Base-by-base conservation (phyloP, 2,113 vertebrate species). In the Cyanoramphus novaezelandiae region DNA sequence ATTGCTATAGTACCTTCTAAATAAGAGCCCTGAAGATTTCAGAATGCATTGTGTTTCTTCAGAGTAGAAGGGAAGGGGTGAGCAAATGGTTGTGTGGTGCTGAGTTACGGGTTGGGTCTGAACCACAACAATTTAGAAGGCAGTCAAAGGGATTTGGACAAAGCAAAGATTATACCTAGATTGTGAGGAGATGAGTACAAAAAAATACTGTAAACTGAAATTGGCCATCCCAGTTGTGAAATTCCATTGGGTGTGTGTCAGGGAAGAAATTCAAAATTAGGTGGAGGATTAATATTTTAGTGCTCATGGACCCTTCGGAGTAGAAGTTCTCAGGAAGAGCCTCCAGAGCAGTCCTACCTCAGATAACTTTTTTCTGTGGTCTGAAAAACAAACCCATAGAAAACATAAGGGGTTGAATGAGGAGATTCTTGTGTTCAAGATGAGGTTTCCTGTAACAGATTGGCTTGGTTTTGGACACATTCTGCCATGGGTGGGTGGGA, bases 401-500 rank as follows among this genome's bases (percentile, higher is more conserved):
- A 91, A 84, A 78, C 25, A 43, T 47, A 62, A 0, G 0, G 35
- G 33, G 28, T 50, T 68, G 65, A 87, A 25, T 64, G 55, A 70
- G 64, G 80, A 91, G 78, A 55, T 72, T 86, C 33, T 91, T 78
- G 21, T 89, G 43, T 78, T 96, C 62, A 59, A 60, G 77, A 59
- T 33, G 11, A 50, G 50, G 43, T 75, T 96, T 95, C 44, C 55
- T 92, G 35, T 89, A 84, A 59, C 92, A 94, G 84, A 87, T 76
- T 94, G 81, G 25, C 65, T 90, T 1, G 0, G 18, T 67, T 84
- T 84, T 93, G 85, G 82, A n/a, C 43, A 39, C 5, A 4, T 24
- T 94, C 65, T 93, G 70, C 43, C 0, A 13, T 71, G 83, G 29
- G 87, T 92, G 93, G 53, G 90, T 87, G 87, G 49, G 41, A 72